Base-by-base conservation (phyloP, 2,888 invertebrate genomes). In the Trichogramma dendrolimi region DNA sequence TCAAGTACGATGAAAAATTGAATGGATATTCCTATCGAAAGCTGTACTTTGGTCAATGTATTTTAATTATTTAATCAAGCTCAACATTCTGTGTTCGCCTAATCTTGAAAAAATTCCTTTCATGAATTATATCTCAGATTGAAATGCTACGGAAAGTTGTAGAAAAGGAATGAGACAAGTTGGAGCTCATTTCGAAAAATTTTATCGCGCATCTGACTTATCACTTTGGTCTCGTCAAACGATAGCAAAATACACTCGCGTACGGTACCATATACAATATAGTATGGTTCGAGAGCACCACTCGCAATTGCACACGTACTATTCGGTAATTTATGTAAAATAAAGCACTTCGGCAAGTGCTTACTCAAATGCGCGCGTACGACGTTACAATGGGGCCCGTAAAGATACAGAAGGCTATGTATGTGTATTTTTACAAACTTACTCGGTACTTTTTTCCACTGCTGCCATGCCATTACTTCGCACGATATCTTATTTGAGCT, bases 331-430 rank as follows among this genome's bases (percentile, higher is more conserved):
- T 52, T 65, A 65, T 65, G 65, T 52, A 65, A 65, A 65, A 57
- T 63, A 65, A 65, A 65, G 65, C 62, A 65, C 65, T 65, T 65
- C 60, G 61, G 61, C 56, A 10, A 49, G 57, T 58, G 64, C 64
- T 65, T 65, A 65, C 64, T 61, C 60, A 65, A 65, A 65, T 60
- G 64, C 51, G 53, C 50, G 38, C 41, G 55, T 48, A 48, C 48
- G 27, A 27, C 27, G 27, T 27, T 27, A 27, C 27, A 27, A 27
- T 27, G 27, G 27, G 27, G 3, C 27, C 27, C 27, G 27, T 27
- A 27, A 14, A 43, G 40, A 4, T 40, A 41, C 44, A 57, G 60
- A 57, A 61, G 64, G 64, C 64, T 65, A 62, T 62, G 3, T 27
- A 27, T 27, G 54, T 60, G 51, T 65, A 55, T 65, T 65, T 65